Conservation (phyloP, 2,113 vertebrate genomes). For the Alligator sinensis region DNA sequence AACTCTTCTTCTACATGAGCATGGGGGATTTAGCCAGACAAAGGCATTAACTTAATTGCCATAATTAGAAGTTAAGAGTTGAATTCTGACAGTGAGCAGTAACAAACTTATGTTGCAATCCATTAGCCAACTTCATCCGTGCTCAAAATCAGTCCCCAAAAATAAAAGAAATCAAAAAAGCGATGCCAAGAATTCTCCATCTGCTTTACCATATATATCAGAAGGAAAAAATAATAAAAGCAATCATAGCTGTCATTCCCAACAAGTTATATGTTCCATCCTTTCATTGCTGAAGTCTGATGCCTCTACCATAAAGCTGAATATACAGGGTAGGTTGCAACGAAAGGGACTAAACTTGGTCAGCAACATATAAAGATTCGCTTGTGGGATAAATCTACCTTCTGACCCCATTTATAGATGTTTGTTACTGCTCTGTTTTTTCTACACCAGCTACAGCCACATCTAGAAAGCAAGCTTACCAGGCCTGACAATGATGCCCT, state of each 20-base stretch:
- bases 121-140: background rate
- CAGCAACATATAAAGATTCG: background rate
- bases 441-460: background rate
- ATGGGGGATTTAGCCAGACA: background rate
- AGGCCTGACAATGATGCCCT: too few species aligned
- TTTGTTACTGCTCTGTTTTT: slow-evolving; percentile 15
- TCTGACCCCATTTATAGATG: background rate
- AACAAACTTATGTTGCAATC: background rate
- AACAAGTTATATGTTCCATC: background rate
- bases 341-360: background rate
- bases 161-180: background rate
- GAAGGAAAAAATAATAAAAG: slow-evolving; percentile 19
- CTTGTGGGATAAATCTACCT: slow-evolving; percentile 26
- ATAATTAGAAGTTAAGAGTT: background rate
- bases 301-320: slow-evolving; percentile 14
- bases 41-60: background rate
- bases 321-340: background rate
- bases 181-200: slow-evolving; percentile 29
- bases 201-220: slow-evolving; percentile 21
- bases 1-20: background rate
- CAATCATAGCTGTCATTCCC: background rate
- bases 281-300: slow-evolving; percentile 39
- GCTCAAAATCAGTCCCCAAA: background rate
- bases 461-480: too few species aligned
- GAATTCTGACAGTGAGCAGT: background rate